Base-by-base conservation (phyloP, 2,888 invertebrate species). In the Corbicula japonica region DNA sequence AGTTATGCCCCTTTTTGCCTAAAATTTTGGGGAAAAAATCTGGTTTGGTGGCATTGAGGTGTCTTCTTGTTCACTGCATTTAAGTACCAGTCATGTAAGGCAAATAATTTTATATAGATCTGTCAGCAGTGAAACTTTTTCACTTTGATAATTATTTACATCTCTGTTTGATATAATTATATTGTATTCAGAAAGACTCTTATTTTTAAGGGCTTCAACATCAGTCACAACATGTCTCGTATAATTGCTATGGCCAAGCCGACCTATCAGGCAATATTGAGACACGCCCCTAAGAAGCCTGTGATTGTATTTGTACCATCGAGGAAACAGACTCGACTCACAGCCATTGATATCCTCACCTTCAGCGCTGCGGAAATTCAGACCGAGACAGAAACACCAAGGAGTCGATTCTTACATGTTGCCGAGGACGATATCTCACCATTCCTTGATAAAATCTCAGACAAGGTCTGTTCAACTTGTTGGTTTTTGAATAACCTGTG, bases 171-270 rank as follows among this genome's bases (percentile, higher is more conserved):
- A 54, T 23, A 23, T 54, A 2, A 54, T 26, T 26, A 3, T 3
- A 21, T 54, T 54, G n/a, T 54, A 26, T 54, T 54, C 54, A 54
- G 26, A 54, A 54, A 28, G 28, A 23, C 2, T 46, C 41, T 12
- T 58, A 10, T 48, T 28, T 78, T 89, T 34, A 94, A 97, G 95
- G 99, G 99, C 21, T 97, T 98, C 94, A 99, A 99, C 94, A 97
- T 99, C 50, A 98, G 98, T 0, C 99, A 99, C 94, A 99, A 98
- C 92, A 97, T 97, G 0, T 98, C 99, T 0, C 95, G 99, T 15
- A 95, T 99, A 35, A 97, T 98, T 0, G 98, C 99, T 0, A 99
- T 99, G 99, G 97, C 97, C 0, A 98, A 99, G 92, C 99, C 99
- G 0, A 97, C 98, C 0, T 99, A 99, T 94, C 98, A 98, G 94